Base-by-base conservation (phyloP, 1,140 invertebrate species). In the Lanistes nyassanus region DNA sequence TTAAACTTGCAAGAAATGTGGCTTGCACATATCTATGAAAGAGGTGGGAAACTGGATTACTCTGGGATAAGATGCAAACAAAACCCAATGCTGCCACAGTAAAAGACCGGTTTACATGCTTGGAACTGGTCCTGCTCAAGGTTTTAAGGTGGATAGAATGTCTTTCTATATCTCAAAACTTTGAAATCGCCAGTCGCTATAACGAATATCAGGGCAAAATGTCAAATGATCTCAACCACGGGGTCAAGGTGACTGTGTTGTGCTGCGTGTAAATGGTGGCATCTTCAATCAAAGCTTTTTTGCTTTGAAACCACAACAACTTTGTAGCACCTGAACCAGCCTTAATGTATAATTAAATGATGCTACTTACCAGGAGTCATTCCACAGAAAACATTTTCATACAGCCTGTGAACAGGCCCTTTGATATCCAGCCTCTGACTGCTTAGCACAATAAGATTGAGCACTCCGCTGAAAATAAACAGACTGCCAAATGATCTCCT, bases 371-470 rank as follows among this genome's bases (percentile, higher is more conserved):
- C 53, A 36, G 68, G 68, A 21, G 53, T 55, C 47, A 70, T 70
- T 51, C 68, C 68, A 31, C 56, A 56, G 68, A 56, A 70, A 51
- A 51, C 19, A 37, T 70, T 70, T 70, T 70, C 68, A 70, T 36
- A 70, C 68, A 70, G 51, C n/a, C 56, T 70, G 68, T 55, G 53
- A 23, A 21, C 31, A 29, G 53, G 26, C 23, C 56, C 68, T 31
- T 26, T 26, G 51, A 70, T 47, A 31, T 70, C 68, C 26, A 70
- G 68, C 11, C 68, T 31, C 68, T 70, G 68, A 5, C 51, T 23
- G 11, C 29, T 70, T 31, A 70, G 68, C 26, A 70, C 21, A 0
- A 31, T 34, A 29, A 70, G 53, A 21, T 70, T 70, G 29, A 56
- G 53, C 29, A 70, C 68, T 36, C 51, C 19, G 21, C 68, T 70